Evolutionary conservation across 2,797 vertebrate genomes (phyloP).

Genomic region (Sus cebifrons): DNA sequence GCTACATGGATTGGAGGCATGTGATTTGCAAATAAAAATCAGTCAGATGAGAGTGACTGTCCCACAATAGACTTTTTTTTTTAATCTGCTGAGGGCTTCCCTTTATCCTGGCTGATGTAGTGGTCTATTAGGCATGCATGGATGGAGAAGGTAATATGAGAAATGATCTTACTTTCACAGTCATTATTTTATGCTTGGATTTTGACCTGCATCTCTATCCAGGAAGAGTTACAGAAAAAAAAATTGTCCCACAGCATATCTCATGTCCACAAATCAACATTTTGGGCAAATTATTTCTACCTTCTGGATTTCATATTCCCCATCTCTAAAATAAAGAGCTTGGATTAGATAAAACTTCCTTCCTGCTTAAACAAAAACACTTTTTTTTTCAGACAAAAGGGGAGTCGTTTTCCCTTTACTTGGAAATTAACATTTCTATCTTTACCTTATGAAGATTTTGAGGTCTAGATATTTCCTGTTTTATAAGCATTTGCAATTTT

Average conservation of each 20-base stretch:
- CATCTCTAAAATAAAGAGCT: not conserved
- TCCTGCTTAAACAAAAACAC: not conserved
- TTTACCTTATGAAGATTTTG: not conserved
- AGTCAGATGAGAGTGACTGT: not conserved
- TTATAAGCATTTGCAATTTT: conserved; percentile 32
- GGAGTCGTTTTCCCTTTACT: conserved; percentile 50
- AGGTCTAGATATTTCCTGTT: not conserved
- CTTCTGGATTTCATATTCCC: not conserved
- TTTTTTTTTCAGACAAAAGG: not conserved
- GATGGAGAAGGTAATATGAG: not conserved
- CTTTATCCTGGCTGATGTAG: not conserved
- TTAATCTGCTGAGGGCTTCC: not conserved
- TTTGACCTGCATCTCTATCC: not conserved
- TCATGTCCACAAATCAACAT: not conserved
- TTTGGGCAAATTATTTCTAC: conserved; percentile 8
- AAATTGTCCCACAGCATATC: not conserved
- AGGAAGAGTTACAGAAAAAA: not conserved
- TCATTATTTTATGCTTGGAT: not conserved
- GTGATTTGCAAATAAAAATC: conserved; percentile 10
- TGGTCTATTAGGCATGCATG: not conserved
- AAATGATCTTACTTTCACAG: not conserved
- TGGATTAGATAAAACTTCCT: not conserved
- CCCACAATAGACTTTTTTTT: not conserved
- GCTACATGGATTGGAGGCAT: not conserved
- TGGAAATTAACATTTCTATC: conserved; percentile 15